A percentile compares a stretch with the other conserved stretches of the same genome.
Evolutionary conservation across 2,797 vertebrate species (phyloP).

Genomic region (Mionectes olivaceus): DNA sequence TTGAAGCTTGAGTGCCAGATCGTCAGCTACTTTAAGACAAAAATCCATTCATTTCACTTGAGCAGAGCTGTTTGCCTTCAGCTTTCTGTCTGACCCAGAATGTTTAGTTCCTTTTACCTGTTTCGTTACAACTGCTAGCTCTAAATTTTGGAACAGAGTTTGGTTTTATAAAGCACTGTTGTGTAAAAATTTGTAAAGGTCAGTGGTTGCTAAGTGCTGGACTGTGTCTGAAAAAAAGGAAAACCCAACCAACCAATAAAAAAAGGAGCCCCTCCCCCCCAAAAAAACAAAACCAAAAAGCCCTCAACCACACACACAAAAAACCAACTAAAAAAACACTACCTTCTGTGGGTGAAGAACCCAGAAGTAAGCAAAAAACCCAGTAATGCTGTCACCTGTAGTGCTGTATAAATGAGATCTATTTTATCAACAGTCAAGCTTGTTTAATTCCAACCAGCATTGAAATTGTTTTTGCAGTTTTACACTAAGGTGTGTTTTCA

Average conservation of each 20-base stretch:
- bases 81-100: not conserved
- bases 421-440: not conserved
- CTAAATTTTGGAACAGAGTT: not conserved
- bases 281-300: not conserved
- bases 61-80: not conserved
- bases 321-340: too few species aligned
- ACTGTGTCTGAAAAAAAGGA: not conserved
- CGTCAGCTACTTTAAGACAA: not conserved
- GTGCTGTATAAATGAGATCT: not conserved
- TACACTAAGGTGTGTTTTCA: not conserved
- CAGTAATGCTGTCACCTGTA: not conserved
- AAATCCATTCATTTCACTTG: not conserved
- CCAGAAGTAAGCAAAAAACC: not conserved
- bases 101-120: not conserved
- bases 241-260: not conserved
- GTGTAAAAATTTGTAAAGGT: conserved; percentile 10
- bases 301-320: too few species aligned
- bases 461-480: not conserved
- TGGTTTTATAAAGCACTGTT: not conserved
- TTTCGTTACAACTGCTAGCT: not conserved
- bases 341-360: not conserved
- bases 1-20: not conserved
- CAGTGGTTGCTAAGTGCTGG: conserved; percentile 22
- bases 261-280: not conserved
- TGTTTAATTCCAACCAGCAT: not conserved